Base-by-base conservation (phyloP, 2,797 vertebrate species). In the Cuculus canorus region DNA sequence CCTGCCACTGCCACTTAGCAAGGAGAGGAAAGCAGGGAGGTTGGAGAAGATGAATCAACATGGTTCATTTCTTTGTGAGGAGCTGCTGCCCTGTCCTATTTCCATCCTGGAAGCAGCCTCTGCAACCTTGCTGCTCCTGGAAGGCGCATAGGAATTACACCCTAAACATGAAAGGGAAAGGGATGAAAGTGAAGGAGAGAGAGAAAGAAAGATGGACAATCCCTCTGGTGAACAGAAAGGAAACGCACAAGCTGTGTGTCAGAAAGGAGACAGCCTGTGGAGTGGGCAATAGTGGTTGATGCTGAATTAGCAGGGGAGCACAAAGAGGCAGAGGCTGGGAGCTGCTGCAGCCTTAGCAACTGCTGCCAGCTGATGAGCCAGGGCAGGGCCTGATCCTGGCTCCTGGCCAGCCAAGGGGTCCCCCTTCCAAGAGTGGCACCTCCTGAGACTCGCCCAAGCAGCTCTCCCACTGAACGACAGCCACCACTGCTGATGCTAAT, bases 401-500 rank as follows among this genome's bases (percentile, higher is more conserved):
- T 56, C 59, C 66, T 1, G 1, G 85, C 87, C 92, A 91, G 77
- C 45, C 18, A 0, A 1, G 0, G 24, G 52, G 18, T 14, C 48
- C 88, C 48, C 53, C 10, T 61, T 37, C 92, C 88, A 33, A 7
- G 33, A 71, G 56, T 6, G 12, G 83, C 88, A 45, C 48, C 92
- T 88, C 90, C 91, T 2, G 4, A 45, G 91, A 93, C 95, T 96
- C 17, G 0, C 28, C 91, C 76, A 5, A 25, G 87, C 92, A 41
- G 76, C 89, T 89, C 89, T 89, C 11, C 0, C 80, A 77, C 91
- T 82, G 86, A 95, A 23, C 60, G 0, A 93, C 93, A 54, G 85
- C 66, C 90, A 37, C 82, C 2, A 13, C 94, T 8, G 86, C 90
- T 94, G 92, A 94, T 71, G 93, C 71, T 96, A 96, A 96, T 96